Evolutionary conservation across 2,113 vertebrate species (phyloP).

Genomic region (Scatophagus argus): DNA sequence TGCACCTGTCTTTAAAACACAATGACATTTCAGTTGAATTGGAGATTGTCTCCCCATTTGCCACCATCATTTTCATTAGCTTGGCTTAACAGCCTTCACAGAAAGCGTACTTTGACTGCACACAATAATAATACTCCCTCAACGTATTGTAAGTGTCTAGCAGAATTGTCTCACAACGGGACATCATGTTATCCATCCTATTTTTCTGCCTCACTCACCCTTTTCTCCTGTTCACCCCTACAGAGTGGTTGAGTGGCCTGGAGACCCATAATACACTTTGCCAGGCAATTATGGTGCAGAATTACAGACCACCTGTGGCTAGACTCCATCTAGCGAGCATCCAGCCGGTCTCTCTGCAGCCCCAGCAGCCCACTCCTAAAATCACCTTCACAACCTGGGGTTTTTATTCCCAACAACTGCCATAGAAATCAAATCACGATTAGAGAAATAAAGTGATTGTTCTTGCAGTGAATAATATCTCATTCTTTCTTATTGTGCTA

Average conservation of each 20-base stretch:
- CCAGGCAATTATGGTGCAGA: slow-evolving; percentile 82
- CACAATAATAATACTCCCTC: slow-evolving; percentile 73
- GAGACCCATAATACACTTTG: slow-evolving; percentile 82
- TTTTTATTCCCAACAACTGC: slow-evolving; percentile 65
- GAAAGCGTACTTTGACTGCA: slow-evolving; percentile 73
- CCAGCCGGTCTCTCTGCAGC: slow-evolving; percentile 12
- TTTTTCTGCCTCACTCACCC: slow-evolving; percentile 74
- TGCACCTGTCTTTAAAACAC: slow-evolving; percentile 73
- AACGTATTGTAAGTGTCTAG: slow-evolving; percentile 76
- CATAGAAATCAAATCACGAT: slow-evolving; percentile 68
- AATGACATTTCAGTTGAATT: slow-evolving; percentile 82
- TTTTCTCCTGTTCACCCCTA: slow-evolving; percentile 81
- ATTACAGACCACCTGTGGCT: slow-evolving; percentile 86
- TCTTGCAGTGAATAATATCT: slow-evolving; percentile 64
- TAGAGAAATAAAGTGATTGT: slow-evolving; percentile 69
- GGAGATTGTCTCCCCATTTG: slow-evolving; percentile 77
- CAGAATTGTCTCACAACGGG: slow-evolving; percentile 80
- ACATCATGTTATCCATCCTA: slow-evolving; percentile 76
- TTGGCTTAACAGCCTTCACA: slow-evolving; percentile 76
- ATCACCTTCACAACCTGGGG: slow-evolving; percentile 62
- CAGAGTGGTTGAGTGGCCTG: slow-evolving; percentile 81
- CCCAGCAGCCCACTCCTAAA: slow-evolving; percentile 44
- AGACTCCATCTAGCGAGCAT: slow-evolving; percentile 62
- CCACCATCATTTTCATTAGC: slow-evolving; percentile 81
- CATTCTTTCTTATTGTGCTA: slow-evolving; percentile 28